Evolutionary conservation across 2,113 vertebrate genomes (phyloP).

Genomic region (Psittacus erithacus): DNA sequence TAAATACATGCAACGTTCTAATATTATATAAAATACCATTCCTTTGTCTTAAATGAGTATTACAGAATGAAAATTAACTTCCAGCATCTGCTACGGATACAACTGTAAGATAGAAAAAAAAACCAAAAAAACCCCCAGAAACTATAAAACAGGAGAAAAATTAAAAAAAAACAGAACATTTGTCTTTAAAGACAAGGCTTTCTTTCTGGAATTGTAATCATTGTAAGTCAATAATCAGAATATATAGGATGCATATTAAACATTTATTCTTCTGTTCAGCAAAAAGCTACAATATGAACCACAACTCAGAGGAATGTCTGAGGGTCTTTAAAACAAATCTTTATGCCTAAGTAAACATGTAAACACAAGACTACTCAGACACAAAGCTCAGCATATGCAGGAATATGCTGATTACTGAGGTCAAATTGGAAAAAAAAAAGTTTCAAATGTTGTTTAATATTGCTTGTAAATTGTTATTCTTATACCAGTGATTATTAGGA

Average conservation of each 20-base stretch:
- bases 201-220: neutral
- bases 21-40: neutral
- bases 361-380: neutral
- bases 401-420: neutral
- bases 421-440: neutral
- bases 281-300: neutral
- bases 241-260: neutral
- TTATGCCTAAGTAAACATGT: neutral
- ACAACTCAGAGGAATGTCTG: neutral
- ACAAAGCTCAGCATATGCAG: neutral
- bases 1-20: neutral
- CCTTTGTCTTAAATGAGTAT: neutral
- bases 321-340: neutral
- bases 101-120: neutral
- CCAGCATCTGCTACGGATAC: neutral
- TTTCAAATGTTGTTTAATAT: neutral
- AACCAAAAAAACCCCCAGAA: neutral
- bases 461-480: neutral
- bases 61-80: neutral
- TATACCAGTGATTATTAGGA: neutral
- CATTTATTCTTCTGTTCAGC: neutral
- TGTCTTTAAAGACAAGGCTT: neutral
- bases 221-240: neutral
- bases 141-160: neutral
- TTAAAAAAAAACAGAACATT: neutral